Evolutionary conservation across 2,797 vertebrate genomes (phyloP).

Genomic region (Pseudochirops cupreus): DNA sequence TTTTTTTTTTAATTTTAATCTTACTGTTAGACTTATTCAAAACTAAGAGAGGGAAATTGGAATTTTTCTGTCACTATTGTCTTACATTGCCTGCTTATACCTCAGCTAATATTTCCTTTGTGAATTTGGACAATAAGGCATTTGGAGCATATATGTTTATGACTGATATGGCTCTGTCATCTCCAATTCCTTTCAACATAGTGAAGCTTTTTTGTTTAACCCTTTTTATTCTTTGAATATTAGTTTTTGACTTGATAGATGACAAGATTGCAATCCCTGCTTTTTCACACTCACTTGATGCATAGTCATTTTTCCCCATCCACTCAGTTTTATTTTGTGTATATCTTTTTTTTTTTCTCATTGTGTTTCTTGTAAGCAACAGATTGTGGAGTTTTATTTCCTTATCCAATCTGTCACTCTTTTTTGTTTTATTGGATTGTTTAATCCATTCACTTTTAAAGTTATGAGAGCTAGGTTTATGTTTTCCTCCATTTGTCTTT

Average conservation of each 20-base stretch:
- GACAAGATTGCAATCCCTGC: not conserved
- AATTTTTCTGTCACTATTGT: not conserved
- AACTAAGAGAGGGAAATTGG: not conserved
- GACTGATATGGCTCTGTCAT: not conserved
- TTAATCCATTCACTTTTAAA: not conserved
- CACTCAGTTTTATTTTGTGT: not conserved
- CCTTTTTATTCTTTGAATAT: not conserved
- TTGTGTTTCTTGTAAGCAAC: not conserved
- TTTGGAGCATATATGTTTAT: not conserved
- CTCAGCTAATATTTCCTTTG: not conserved
- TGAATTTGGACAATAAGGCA: not conserved
- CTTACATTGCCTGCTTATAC: not conserved
- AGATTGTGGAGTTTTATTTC: not conserved
- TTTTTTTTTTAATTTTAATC: not conserved
- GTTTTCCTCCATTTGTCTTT: not conserved
- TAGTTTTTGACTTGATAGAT: not conserved
- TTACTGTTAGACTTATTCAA: not conserved
- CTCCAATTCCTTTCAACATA: not conserved
- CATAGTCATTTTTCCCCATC: not conserved
- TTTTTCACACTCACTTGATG: not conserved
- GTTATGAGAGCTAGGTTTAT: not conserved
- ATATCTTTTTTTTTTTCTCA: not conserved
- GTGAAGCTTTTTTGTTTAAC: not conserved
- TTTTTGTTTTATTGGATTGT: conserved; percentile 1
- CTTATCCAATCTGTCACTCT: not conserved